Evolutionary conservation across 2,113 vertebrate genomes (phyloP).

Genomic region (Gobius niger): DNA sequence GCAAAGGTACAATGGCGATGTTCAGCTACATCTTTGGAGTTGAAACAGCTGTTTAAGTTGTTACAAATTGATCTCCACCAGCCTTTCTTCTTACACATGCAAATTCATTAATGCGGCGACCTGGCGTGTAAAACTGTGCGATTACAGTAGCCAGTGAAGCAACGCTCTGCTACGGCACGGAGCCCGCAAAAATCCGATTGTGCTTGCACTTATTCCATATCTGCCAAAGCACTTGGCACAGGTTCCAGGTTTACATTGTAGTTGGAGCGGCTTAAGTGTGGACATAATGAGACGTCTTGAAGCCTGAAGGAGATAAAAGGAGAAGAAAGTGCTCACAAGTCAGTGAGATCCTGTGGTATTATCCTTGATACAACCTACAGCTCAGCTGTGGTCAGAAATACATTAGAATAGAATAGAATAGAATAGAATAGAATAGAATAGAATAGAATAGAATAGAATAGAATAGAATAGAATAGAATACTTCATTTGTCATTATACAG

Average conservation of each 20-base stretch:
- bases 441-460: no score
- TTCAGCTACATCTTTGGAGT: neutral
- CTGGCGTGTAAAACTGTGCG: conserved; percentile 19
- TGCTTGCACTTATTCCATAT: conserved; percentile 56
- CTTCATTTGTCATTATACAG: no score
- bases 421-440: no score
- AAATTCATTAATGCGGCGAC: conserved; percentile 14
- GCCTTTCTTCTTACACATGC: conserved; percentile 6
- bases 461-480: no score
- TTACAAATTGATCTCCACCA: neutral
- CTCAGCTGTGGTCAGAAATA: conserved; percentile 21
- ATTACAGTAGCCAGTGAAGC: conserved; percentile 38
- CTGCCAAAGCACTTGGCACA: conserved; percentile 56
- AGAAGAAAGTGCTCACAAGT: conserved; percentile 43
- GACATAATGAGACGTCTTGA: conserved; percentile 59
- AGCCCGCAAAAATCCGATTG: conserved; percentile 49
- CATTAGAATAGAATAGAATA: conserved; percentile 21
- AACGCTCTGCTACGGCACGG: conserved; percentile 27
- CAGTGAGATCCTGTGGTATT: conserved; percentile 34
- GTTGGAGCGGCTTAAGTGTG: conserved; percentile 52
- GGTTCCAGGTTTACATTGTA: conserved; percentile 50
- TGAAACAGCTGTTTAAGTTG: neutral
- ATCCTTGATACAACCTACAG: conserved; percentile 20
- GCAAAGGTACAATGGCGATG: no score
- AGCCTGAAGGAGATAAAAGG: conserved; percentile 48